Evolutionary conservation across 2,888 invertebrate genomes (phyloP), one percentile per base, ranked within the genome.

Genomic region (Allacma fusca): DNA sequence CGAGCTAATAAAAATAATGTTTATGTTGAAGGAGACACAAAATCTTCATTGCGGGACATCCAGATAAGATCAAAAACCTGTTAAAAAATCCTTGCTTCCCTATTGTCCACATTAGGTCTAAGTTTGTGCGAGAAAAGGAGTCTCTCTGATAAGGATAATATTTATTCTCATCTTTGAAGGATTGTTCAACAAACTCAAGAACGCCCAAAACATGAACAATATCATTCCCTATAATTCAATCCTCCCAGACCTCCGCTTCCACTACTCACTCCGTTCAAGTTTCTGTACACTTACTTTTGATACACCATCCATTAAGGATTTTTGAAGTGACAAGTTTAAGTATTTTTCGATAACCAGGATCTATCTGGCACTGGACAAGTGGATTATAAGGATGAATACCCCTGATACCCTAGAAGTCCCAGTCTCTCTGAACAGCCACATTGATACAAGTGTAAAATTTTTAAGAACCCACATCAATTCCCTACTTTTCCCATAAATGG

Each of bases 51-150:
- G 62, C 29, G 72, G 62, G 59, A 72, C 21, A 44, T 62, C 62
- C 21, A 57, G 72, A 72, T 72, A 72, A 62, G 72, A 72, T 72
- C 72, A 34, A 59, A 72, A 72, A 72, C 72, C 72, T 72, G 72
- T 72, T 72, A 59, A 72, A 72, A 72, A 70, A 29, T 21, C 50
- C 62, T 72, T 28, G 28, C 28, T 62, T 28, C 23, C 50, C 50
- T 44, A 72, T 72, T 72, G 72, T 72, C 72, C 72, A 59, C 57
- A 72, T 72, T 29, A 59, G 21, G 19, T 59, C n/a, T 29, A 72
- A 28, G 16, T 44, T 43, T 43, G 26, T 69, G 40, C 7, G 44
- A 44, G 43, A 26, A 26, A 69, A 71, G 26, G 26, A 50, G 57
- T 21, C 62, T 24, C 19, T 50, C 50, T 16, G 71, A 71, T 43